phyloP scores from a whole-genome alignment of 2,113 vertebrate species.

The Platichthys stellatus region DNA sequence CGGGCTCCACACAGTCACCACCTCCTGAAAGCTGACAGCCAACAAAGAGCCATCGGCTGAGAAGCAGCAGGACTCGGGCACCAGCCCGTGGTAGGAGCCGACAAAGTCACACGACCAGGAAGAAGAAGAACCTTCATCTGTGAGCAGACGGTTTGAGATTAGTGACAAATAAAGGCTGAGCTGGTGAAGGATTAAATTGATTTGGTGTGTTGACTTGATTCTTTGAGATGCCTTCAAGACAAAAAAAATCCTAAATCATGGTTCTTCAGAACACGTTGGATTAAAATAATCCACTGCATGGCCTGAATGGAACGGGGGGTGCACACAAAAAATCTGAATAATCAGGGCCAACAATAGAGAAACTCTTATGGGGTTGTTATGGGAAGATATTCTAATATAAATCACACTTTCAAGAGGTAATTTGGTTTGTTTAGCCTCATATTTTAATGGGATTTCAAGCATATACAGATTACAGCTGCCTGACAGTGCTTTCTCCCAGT shows the following conservation, averaged over 20 bases:
- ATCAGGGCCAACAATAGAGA: neutral
- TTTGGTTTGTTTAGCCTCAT: no score
- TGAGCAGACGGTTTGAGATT: slow-evolving; percentile 14
- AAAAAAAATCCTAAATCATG: neutral
- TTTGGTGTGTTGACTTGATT: neutral
- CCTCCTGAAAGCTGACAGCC: slow-evolving; percentile 90
- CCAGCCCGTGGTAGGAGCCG: slow-evolving; percentile 90
- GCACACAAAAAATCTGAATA: neutral
- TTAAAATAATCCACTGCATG: neutral
- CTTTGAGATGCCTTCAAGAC: neutral
- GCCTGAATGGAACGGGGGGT: neutral
- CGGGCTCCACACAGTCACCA: slow-evolving; percentile 92
- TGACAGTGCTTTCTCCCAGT: no score
- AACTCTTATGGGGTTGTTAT: no score
- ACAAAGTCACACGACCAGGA: slow-evolving; percentile 97
- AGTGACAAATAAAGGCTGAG: neutral
- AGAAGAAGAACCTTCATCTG: slow-evolving; percentile 83
- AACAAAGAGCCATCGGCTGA: slow-evolving; percentile 94
- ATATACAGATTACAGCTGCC: no score
- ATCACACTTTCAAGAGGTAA: no score
- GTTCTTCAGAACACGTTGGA: neutral
- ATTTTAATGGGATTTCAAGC: no score
- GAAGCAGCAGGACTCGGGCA: slow-evolving; percentile 89
- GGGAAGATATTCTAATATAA: no score
- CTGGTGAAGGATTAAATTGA: neutral